Evolutionary conservation across 2,797 vertebrate species (phyloP), one percentile per base, ranked within the genome.

Genomic region (Myotis vivesi): DNA sequence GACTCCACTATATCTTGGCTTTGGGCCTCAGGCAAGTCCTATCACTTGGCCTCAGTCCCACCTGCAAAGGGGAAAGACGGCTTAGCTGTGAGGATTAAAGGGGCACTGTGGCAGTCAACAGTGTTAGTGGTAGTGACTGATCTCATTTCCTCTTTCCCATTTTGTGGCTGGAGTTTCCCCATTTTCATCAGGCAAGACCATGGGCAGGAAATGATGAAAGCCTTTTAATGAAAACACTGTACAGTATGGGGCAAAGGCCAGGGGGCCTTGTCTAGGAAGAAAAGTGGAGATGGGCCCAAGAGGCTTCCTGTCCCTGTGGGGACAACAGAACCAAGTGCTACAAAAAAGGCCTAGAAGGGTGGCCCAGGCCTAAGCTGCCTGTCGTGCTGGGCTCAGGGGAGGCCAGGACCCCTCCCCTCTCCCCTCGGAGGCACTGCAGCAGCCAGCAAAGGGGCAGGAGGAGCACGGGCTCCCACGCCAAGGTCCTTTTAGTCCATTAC

Each of bases 201-300:
- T 1, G 55, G 71, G 64, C 69, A 81, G 75, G 85, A 92, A 95
- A n/a, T 96, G 96, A 94, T 7, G 16, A 97, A 96, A 95, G 66
- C 2, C 30, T 94, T 97, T 97, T 96, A 97, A 96, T 97, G 95
- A 96, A 95, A 97, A 97, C 83, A 96, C 97, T 96, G 94, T 95
- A 92, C 87, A 92, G 81, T 89, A 20, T 36, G 59, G 81, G 64
- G 62, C 51, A 76, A 55, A 88, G 84, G 77, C 75, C 86, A 59
- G 38, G 13, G 44, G 7, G 38, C 90, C 94, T 87, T 89, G 57
- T 87, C 75, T 49, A 71, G 51, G 81, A 72, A 87, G 73, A 53
- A 80, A 94, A 12, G 19, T 44, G 44, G 66, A 8, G 46, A 51
- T 66, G 8, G 59, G 46, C 55, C 66, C 30, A 28, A 53, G 28